Conservation (phyloP, 2,113 vertebrate species). For the Perca schrenkii region DNA sequence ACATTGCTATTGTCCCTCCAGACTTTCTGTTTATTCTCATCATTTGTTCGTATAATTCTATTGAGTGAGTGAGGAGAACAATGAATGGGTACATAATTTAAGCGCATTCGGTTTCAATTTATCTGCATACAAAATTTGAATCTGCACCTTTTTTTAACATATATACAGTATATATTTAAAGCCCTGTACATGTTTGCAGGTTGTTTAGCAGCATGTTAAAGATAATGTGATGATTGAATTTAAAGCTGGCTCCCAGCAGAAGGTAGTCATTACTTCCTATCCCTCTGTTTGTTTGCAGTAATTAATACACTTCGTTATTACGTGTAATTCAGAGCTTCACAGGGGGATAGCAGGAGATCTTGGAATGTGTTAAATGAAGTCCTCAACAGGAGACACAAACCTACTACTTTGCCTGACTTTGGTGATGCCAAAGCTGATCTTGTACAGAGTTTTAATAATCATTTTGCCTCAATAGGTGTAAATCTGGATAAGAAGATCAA, state of each 20-base stretch:
- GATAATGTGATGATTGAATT: neutral
- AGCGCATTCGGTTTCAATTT: constrained; percentile 31
- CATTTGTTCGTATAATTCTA: constrained; percentile 55
- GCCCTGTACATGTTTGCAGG: constrained; percentile 12
- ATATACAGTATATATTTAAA: neutral
- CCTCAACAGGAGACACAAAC: too few relatives aligned
- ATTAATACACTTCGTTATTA: constrained; percentile 8
- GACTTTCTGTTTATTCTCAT: constrained; percentile 62
- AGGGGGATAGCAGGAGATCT: too few relatives aligned
- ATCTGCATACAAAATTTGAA: constrained; percentile 13
- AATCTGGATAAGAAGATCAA: too few relatives aligned
- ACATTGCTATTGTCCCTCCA: constrained; percentile 43
- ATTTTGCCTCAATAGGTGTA: too few relatives aligned
- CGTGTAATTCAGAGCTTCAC: neutral
- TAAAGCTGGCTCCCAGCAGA: constrained; percentile 2
- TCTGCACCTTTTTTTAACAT: neutral
- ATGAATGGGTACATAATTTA: constrained; percentile 32
- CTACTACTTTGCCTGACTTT: too few relatives aligned
- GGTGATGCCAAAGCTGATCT: too few relatives aligned
- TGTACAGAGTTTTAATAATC: too few relatives aligned
- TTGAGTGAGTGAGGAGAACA: constrained; percentile 48
- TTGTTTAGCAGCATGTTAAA: constrained; percentile 23
- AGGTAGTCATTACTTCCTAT: neutral
- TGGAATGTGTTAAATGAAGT: too few relatives aligned
- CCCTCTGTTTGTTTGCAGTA: constrained; percentile 1